These are phyloP conservation scores for Adoxophyes honmai DNA, from an alignment of 1,140 invertebrate genomes.

Conservation along the genomic window DNA sequence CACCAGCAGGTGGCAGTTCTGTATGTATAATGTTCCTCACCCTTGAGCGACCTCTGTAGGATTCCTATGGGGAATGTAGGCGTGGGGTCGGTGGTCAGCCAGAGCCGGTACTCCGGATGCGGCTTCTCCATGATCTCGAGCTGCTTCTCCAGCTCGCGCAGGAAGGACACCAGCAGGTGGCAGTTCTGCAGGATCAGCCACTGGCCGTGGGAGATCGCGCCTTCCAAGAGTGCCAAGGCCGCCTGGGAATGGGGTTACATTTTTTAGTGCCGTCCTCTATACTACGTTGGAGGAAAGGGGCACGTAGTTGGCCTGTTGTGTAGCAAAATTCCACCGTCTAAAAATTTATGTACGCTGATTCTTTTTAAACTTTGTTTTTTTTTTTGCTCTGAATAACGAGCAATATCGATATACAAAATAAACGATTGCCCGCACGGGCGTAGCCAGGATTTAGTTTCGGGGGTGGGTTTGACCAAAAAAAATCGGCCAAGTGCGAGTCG, in stretches of 20 bases:
- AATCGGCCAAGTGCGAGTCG: too few species aligned
- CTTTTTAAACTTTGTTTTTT: too few species aligned
- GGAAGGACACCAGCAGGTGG: slow-evolving; percentile 89
- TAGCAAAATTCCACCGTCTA: too few species aligned
- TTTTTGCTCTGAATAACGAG: too few species aligned
- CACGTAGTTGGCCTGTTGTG: too few species aligned
- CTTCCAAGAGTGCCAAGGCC: slow-evolving; percentile 85
- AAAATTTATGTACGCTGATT: too few species aligned
- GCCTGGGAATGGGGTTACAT: slow-evolving; percentile 66
- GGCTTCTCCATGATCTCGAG: slow-evolving; percentile 87
- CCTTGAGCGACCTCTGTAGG: slow-evolving; percentile 90
- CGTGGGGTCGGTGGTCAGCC: slow-evolving; percentile 93
- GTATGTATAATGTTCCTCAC: slow-evolving; percentile 80
- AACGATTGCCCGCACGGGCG: too few species aligned
- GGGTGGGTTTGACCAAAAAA: too few species aligned
- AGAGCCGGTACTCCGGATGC: slow-evolving; percentile 93
- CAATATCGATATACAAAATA: too few species aligned
- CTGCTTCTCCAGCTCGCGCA: slow-evolving; percentile 88
- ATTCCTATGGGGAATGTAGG: slow-evolving; percentile 92
- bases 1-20: slow-evolving; percentile 92
- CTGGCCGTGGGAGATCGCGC: slow-evolving; percentile 85
- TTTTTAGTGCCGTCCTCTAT: too few species aligned
- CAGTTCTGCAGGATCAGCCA: slow-evolving; percentile 96
- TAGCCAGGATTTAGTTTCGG: too few species aligned
- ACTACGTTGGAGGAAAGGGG: too few species aligned